A percentile compares a stretch with the other conserved stretches of the same genome.
These are phyloP conservation scores for Meghimatium bilineatum DNA, from an alignment of 2,888 invertebrate species.

Conservation along the genomic window DNA sequence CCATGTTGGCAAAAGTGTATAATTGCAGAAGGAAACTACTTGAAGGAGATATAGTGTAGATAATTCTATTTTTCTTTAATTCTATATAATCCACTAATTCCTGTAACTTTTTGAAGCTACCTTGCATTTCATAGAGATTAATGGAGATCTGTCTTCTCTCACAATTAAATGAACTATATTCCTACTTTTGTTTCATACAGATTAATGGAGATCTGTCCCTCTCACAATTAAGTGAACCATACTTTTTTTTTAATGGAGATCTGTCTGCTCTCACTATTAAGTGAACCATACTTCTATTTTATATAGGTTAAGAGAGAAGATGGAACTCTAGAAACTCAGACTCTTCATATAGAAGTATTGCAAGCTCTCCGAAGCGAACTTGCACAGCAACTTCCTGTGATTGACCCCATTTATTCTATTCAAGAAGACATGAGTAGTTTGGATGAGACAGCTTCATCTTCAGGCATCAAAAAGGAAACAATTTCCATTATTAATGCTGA, in stretches of 20 bases:
- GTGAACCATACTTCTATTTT: not conserved
- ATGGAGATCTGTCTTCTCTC: too few relatives aligned
- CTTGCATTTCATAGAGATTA: too few relatives aligned
- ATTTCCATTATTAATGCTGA: not conserved
- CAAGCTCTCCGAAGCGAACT: slow-evolving; percentile 46
- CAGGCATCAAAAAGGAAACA: slow-evolving; percentile 16
- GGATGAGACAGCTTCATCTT: slow-evolving; percentile 29
- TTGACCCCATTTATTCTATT: slow-evolving; percentile 8
- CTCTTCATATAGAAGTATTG: slow-evolving; percentile 50
- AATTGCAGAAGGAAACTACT: too few relatives aligned
- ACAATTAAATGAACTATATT: too few relatives aligned
- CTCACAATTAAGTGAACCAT: not conserved
- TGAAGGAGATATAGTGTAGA: too few relatives aligned
- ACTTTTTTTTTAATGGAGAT: not conserved
- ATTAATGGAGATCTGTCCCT: not conserved
- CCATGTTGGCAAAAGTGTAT: too few relatives aligned
- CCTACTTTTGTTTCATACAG: too few relatives aligned
- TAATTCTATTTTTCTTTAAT: too few relatives aligned
- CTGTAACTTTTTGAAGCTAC: too few relatives aligned
- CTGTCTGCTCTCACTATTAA: not conserved
- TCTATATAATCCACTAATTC: too few relatives aligned
- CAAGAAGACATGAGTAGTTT: slow-evolving; percentile 11
- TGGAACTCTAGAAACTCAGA: slow-evolving; percentile 47
- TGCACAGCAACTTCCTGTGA: slow-evolving; percentile 30
- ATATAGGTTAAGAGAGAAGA: slow-evolving; percentile 49